Evolutionary conservation across 2,113 vertebrate species (phyloP).

Genomic region (Fukomys damarensis): DNA sequence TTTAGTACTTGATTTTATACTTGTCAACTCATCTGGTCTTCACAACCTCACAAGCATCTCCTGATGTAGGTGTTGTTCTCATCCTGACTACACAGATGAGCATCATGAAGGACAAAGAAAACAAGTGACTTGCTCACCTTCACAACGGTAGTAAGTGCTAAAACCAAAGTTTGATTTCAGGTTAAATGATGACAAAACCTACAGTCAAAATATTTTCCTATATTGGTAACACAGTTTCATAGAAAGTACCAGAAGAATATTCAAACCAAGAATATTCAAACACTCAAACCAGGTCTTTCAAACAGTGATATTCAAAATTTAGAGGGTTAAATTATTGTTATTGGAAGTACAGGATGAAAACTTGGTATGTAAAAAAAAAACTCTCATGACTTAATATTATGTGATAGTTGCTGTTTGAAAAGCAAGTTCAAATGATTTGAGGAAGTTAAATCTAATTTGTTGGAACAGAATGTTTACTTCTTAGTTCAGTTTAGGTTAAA

Average conservation of each 20-base stretch:
- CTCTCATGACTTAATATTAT: not conserved
- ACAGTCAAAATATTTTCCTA: not conserved
- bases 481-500: not conserved
- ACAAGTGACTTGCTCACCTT: not conserved
- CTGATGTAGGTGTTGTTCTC: not conserved
- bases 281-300: not conserved
- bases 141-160: not conserved
- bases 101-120: not conserved
- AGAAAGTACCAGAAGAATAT: not conserved
- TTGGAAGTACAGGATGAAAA: not conserved
- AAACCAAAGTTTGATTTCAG: not conserved
- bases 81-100: not conserved
- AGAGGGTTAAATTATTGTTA: not conserved
- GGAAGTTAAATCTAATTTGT: not conserved
- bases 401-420: constrained; percentile 5
- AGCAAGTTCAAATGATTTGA: constrained; percentile 34
- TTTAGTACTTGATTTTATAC: not conserved
- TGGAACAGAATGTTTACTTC: not conserved
- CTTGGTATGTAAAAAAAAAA: not conserved
- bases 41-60: not conserved
- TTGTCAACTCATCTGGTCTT: not conserved
- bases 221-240: not conserved
- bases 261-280: not conserved
- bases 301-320: not conserved
- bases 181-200: not conserved